Percentiles rank a stretch among this genome's conserved stretches.
These are phyloP conservation scores for Bombus huntii DNA, from an alignment of 1,140 invertebrate genomes.

Conservation along the genomic window DNA sequence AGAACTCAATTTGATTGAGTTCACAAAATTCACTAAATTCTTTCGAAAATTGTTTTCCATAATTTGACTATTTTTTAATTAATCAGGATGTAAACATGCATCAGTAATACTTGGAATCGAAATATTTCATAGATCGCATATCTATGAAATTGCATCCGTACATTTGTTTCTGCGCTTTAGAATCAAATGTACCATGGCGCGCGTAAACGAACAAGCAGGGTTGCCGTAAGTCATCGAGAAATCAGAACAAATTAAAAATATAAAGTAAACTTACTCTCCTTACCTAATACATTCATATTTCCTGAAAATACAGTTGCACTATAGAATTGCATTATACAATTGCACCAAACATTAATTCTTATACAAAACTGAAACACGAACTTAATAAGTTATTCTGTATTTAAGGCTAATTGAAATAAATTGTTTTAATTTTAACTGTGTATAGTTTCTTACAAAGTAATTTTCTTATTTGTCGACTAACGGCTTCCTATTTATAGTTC, in stretches of 20 bases:
- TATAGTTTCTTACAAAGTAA: slow-evolving; percentile 22
- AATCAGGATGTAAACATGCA: neutral
- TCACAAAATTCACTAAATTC: neutral
- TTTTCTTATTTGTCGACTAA: slow-evolving; percentile 57
- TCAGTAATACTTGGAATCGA: slow-evolving; percentile 58
- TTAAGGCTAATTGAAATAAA: neutral
- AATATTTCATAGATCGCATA: slow-evolving; percentile 44
- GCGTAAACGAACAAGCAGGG: slow-evolving; percentile 40
- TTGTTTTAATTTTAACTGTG: slow-evolving; percentile 17
- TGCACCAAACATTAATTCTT: neutral
- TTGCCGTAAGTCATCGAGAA: slow-evolving; percentile 52
- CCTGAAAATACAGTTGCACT: neutral
- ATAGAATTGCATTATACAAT: neutral
- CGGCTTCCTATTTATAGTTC: slow-evolving; percentile 52
- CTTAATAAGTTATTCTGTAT: neutral
- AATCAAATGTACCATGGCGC: slow-evolving; percentile 62
- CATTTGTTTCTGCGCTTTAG: slow-evolving; percentile 78
- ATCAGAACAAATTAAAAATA: slow-evolving; percentile 31
- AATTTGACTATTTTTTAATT: neutral
- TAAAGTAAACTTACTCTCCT: neutral
- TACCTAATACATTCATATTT: neutral
- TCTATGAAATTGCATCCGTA: slow-evolving; percentile 45
- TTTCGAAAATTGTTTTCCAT: neutral
- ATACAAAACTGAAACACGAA: slow-evolving; percentile 21
- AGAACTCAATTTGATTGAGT: neutral